These are phyloP conservation scores for Apis cerana DNA, from an alignment of 1,140 invertebrate genomes.

Conservation along the genomic window DNA sequence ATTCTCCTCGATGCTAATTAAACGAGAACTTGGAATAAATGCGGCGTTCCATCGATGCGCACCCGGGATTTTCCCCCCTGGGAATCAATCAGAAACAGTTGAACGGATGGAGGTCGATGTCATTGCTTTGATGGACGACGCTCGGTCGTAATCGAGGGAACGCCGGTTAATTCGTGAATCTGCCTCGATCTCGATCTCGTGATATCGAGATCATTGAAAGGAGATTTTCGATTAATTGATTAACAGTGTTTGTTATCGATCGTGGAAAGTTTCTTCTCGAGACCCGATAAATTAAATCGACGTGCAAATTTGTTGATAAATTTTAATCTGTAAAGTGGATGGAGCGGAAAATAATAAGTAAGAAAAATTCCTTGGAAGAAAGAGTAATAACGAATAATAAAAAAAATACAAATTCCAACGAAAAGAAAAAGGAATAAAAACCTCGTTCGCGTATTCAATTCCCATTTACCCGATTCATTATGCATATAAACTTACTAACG, in stretches of 20 bases:
- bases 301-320: too few species aligned
- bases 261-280: too few species aligned
- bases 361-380: too few species aligned
- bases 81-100: conserved; percentile 70
- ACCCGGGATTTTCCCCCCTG: conserved; percentile 60
- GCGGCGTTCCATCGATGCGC: conserved; percentile 16
- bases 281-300: too few species aligned
- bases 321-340: too few species aligned
- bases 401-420: too few species aligned
- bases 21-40: conserved; percentile 54
- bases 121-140: conserved; percentile 30
- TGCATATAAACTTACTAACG: too few species aligned
- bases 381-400: too few species aligned
- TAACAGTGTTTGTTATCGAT: not conserved
- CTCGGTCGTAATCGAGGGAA: conserved; percentile 18
- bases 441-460: too few species aligned
- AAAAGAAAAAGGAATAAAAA: too few species aligned
- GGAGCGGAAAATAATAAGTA: too few species aligned
- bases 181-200: not conserved
- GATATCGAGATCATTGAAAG: not conserved
- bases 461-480: too few species aligned
- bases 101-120: conserved; percentile 37
- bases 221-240: not conserved
- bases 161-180: conserved; percentile 21
- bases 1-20: conserved; percentile 66